These are phyloP conservation scores for Enoplosus armatus DNA, from an alignment of 2,797 vertebrate species.

Conservation along the genomic window DNA sequence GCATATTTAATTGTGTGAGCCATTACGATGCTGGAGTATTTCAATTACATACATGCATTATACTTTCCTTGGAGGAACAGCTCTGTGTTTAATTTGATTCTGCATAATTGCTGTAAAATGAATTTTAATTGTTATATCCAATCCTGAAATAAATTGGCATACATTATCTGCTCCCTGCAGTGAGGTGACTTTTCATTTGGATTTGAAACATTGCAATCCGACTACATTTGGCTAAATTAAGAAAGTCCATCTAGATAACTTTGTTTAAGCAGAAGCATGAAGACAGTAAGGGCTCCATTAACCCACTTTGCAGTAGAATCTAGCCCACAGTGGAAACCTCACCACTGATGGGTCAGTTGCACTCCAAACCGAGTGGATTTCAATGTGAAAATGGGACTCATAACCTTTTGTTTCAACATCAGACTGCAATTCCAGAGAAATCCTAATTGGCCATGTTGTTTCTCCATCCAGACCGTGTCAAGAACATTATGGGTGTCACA, in stretches of 20 bases:
- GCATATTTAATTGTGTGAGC: conserved; percentile 82
- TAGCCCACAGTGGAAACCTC: conserved; percentile 38
- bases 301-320: conserved; percentile 50
- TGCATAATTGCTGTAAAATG: conserved; percentile 80
- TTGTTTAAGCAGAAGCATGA: conserved; percentile 55
- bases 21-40: conserved; percentile 81
- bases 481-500: conserved; percentile 40
- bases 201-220: conserved; percentile 42
- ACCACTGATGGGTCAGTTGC: conserved; percentile 23
- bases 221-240: conserved; percentile 58
- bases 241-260: conserved; percentile 59
- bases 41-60: conserved; percentile 82
- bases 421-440: conserved; percentile 25
- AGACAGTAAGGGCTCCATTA: conserved; percentile 60
- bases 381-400: conserved; percentile 34
- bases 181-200: conserved; percentile 60
- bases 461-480: conserved; percentile 35
- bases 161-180: conserved; percentile 48
- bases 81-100: conserved; percentile 79
- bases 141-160: conserved; percentile 69
- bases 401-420: conserved; percentile 38
- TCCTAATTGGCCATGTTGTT: conserved; percentile 46
- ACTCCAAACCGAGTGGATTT: conserved; percentile 33
- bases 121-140: conserved; percentile 80
- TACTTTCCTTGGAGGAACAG: conserved; percentile 73